Evolutionary conservation across 2,797 vertebrate genomes (phyloP), one percentile per base, ranked within the genome.

Genomic region (Galaxias olidus): DNA sequence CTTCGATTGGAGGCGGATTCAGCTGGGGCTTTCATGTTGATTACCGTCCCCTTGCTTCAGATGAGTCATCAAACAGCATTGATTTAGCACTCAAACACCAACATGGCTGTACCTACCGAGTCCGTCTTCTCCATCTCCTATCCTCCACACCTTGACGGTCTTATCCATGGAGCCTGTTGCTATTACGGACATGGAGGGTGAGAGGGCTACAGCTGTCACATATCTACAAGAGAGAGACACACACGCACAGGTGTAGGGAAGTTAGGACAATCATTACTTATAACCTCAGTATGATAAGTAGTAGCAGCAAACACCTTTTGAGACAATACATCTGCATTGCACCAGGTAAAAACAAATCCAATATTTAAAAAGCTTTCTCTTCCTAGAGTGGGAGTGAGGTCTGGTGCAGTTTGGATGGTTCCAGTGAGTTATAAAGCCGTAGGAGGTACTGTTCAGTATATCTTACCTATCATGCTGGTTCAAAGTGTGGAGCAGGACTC

Each of bases 91-190:
- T 72, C 58, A 59, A 77, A 72, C 61, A 71, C n/a, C 40, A 49
- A 17, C 42, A 41, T 13, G 52, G 12, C 20, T 50, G 63, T 69
- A 88, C 90, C 86, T 83, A 87, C 87, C 79, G 84, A 84, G 83
- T 62, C 45, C 61, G 69, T 62, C 41, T 11, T 84, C 73, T 71
- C 78, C 84, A 63, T 69, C 71, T 66, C 88, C 92, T 64, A 95
- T 82, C 42, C 89, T 92, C 94, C 94, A 98, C 73, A 97, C 80
- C 1, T 88, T 92, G 55, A 95, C 93, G 0, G 87, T 93, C 87
- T 94, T 94, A 87, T 96, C 96, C 95, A 95, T 95, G 59, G 95
- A 96, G 65, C 94, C 95, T 0, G 92, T 94, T 55, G 94, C 94
- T 73, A 97, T 91, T 80, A 94, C 88, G 19, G 87, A 88, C 68